Evolutionary conservation across 2,888 invertebrate genomes (phyloP), one percentile per base, ranked within the genome.

Genomic region (Protula sp.): DNA sequence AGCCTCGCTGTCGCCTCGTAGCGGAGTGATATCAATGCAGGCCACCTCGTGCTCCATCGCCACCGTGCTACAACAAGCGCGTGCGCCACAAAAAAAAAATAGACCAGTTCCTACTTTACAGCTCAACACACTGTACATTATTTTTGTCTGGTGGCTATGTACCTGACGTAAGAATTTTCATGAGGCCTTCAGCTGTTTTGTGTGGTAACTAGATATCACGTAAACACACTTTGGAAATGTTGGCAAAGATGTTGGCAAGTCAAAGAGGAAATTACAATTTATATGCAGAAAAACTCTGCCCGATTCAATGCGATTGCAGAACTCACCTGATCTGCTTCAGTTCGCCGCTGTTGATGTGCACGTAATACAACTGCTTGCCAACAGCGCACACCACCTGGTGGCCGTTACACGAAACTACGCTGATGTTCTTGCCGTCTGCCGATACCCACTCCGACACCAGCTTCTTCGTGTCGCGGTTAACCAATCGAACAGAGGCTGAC

Each of bases 31-130:
- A 82, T 98, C 97, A 57, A 99, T 81, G 81, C 98, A 99, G 3
- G 99, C 95, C 50, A 98, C 91, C 83, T 99, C 98, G 74, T 94
- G 90, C 29, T 93, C 91, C 83, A 97, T 86, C 29, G 87, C 87
- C 19, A 73, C 70, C 29, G 72, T 71, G 47, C 81, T 81, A 69
- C 9, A 69, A 68, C 27, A n/a, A n/a, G n/a, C n/a, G n/a, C n/a
- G n/a, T n/a, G n/a, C n/a, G n/a, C n/a, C n/a, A n/a, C n/a, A n/a
- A n/a, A n/a, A n/a, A n/a, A n/a, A n/a, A n/a, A n/a, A n/a, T n/a
- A n/a, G n/a, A n/a, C 55, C 14, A 19, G 45, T 45, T 45, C 14
- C 45, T 14, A 19, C n/a, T n/a, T n/a, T n/a, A n/a, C n/a, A n/a
- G n/a, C n/a, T n/a, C n/a, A n/a, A n/a, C n/a, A n/a, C 9, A 53